Evolutionary conservation across 2,797 vertebrate genomes (phyloP), one percentile per base, ranked within the genome.

Genomic region (Chelon auratus): DNA sequence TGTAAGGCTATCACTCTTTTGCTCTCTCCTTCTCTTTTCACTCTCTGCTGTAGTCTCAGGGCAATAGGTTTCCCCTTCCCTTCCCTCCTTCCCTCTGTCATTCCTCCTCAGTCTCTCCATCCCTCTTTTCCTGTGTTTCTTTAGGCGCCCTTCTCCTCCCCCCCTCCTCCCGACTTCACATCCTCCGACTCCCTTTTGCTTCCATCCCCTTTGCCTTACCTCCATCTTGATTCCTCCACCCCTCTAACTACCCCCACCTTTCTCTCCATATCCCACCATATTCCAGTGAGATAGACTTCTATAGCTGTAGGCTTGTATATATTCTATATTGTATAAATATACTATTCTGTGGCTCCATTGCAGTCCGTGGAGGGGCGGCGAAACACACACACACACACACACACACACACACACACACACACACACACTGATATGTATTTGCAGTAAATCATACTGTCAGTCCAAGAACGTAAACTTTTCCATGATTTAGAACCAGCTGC

Each of bases 1-100:
- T 89, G 86, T 91, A 91, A 88, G 88, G 90, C 91, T 88, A 92
- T 93, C 88, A 90, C 82, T 92, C 92, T 91, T 89, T 76, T 72
- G 64, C 83, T 77, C 83, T 77, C 83, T 85, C 72, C 79, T 56
- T 81, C 82, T 69, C 64, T 81, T 63, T 78, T 77, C 62, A 50
- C 73, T 75, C 66, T 84, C 70, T 87, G 77, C 87, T 61, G 56
- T 80, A 83, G 86, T 91, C 90, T 92, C 88, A 72, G 85, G 88
- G 86, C 82, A 81, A 86, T 82, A 85, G 70, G 61, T 79, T 72
- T 86, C 70, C 82, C 59, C 65, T 59, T 63, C 40, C 59, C 71
- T 71, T 67, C 64, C 48, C 56, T 80, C 50, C 59, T 54, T 72
- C 75, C 80, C 68, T 71, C 65, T 67, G 47, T 80, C 74, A 75